Evolutionary conservation across 2,113 vertebrate species (phyloP), one percentile per base, ranked within the genome.

Genomic region (Apodemus speciosus): DNA sequence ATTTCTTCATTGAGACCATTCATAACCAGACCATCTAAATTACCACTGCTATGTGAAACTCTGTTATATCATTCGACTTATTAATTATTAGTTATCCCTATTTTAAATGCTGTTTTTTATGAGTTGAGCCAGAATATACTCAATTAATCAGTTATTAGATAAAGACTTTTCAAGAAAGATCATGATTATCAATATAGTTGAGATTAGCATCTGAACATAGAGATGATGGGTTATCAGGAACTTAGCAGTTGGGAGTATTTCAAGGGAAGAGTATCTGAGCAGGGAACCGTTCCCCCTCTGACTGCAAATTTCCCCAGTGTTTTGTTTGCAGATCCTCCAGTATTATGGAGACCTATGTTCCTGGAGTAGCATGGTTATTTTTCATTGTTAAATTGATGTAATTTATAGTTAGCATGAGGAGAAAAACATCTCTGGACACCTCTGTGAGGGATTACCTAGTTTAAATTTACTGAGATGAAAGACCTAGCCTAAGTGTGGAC

Each of bases 21-120:
- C 69, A 62, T 93, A 21, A 72, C 30, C 46, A 83, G 32, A 51
- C 3, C 88, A 66, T 66, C 21, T 89, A 84, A 76, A 93, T 90
- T 69, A 62, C 0, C 15, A 11, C 62, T 72, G 27, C 0, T 8
- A 71, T 27, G 32, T 93, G 56, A 90, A 40, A 73, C 68, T 76
- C 30, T 84, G 21, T 38, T 51, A 15, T 23, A 49, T 38, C 11
- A 35, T 38, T 23, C 30, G 56, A 86, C 14, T 6, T 79, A 87
- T 79, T 83, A 90, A 49, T 89, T 27, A 79, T 83, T 72, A 88
- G 84, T 69, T 43, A 64, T 88, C 20, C 46, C 32, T 85, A 76
- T 90, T 92, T 88, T 23, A 81, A 81, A 71, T 81, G 32, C 0
- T 90, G 64, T 75, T 51, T 72, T 91, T 91, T 66, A 43, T 58